Evolutionary conservation across 2,797 vertebrate species (phyloP), one percentile per base, ranked within the genome.

Genomic region (Loris lydekkerianus): DNA sequence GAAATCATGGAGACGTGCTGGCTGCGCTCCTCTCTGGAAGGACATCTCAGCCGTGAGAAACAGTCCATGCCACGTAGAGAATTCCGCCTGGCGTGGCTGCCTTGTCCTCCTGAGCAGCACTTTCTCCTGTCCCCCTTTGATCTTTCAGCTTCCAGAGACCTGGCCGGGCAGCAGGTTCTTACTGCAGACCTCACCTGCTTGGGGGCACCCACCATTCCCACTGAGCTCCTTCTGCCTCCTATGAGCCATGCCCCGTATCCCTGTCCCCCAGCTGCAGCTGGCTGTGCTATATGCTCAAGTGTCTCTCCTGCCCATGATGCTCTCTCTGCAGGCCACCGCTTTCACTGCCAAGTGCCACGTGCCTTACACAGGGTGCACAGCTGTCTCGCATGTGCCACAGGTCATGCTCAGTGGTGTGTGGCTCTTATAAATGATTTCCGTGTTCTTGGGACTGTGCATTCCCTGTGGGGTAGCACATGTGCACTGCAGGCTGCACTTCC

Each of bases 11-110:
- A 27, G 34, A 27, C 37, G 72, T 25, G 20, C 31, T 56, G 49
- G 34, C 49, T 43, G 27, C 58, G 2, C 13, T 5, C 10, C 1
- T 82, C 37, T 70, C 72, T n/a, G 40, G 67, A 49, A 37, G 7
- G 56, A 25, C 49, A 56, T 27, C 27, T 15, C 9, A 20, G 18
- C 63, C 25, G 7, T 7, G 9, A 7, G 23, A 6, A n/a, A 2
- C 4, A 1, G 37, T 43, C 29, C 63, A 23, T 0, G 0, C 11
- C 5, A 31, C n/a, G 31, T 53, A 20, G 60, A 49, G 40, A 77
- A 25, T 14, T 10, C 60, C 2, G 1, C 43, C 46, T 9, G 4
- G 15, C 61, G 17, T 4, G 40, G 40, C 29, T 25, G 29, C 70
- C 31, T 2, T 1, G 40, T 10, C 17, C 80, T 23, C 34, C 80